Percentiles rank a stretch among this genome's conserved stretches.
Evolutionary conservation across 2,113 vertebrate species (phyloP).

Genomic region (Ptilonorhynchus violaceus): DNA sequence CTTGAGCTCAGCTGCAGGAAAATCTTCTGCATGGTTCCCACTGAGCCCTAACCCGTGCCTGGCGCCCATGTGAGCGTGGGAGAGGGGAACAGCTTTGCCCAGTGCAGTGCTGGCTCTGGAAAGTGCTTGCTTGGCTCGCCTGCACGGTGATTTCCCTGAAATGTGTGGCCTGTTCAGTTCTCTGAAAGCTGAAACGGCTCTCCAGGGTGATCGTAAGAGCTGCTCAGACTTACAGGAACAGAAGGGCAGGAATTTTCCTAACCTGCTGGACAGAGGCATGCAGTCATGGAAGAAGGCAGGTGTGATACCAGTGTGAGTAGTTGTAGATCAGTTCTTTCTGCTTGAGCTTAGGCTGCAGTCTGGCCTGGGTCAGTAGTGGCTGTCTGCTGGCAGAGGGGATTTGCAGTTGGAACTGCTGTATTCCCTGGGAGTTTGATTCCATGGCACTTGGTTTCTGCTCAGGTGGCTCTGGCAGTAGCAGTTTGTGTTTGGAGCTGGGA

Average conservation of each 20-base stretch:
- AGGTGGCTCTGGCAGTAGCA: background rate
- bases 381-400: background rate
- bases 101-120: rapidly evolving
- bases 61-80: rapidly evolving
- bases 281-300: background rate
- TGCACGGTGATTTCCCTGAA: background rate
- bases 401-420: background rate
- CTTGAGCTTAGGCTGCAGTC: background rate
- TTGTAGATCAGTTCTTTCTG: background rate
- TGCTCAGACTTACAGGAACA: background rate
- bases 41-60: background rate
- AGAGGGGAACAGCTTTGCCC: background rate
- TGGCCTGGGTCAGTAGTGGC: background rate
- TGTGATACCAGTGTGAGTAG: background rate
- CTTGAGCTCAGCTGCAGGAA: background rate
- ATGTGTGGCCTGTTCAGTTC: background rate
- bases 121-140: background rate
- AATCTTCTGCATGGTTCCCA: rapidly evolving
- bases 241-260: background rate
- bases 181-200: background rate
- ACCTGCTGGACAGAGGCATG: background rate
- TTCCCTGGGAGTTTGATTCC: background rate
- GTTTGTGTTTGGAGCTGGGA: background rate
- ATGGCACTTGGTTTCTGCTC: background rate
- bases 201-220: background rate